These are phyloP conservation scores for Pseudomyrmex concolor DNA, from an alignment of 1,140 invertebrate genomes.

Conservation along the genomic window DNA sequence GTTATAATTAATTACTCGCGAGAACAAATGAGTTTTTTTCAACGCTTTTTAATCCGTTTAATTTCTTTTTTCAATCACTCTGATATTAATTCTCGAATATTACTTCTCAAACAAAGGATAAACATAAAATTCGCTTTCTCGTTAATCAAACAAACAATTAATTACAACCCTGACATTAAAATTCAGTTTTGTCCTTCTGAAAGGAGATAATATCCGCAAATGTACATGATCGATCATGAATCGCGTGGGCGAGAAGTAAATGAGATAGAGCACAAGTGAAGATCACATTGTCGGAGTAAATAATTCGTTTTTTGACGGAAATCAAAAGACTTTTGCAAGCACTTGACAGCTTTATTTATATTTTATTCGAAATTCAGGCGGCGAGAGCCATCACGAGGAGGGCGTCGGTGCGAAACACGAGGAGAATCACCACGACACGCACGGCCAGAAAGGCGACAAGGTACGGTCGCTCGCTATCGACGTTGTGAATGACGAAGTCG, in stretches of 20 bases:
- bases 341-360: slow-evolving; percentile 40
- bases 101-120: no score
- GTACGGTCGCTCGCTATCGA: slow-evolving; percentile 57
- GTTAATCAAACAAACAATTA: neutral
- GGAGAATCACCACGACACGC: slow-evolving; percentile 68
- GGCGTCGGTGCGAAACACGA: slow-evolving; percentile 75
- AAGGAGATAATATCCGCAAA: neutral
- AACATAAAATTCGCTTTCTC: neutral
- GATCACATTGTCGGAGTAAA: neutral
- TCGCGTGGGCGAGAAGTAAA: no score
- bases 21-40: no score
- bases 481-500: slow-evolving; percentile 26
- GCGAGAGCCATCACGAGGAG: slow-evolving; percentile 72
- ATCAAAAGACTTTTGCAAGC: neutral
- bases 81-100: no score
- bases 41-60: no score
- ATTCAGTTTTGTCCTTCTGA: neutral
- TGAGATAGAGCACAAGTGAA: neutral
- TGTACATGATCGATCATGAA: neutral
- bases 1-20: no score
- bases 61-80: no score
- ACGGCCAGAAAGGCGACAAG: slow-evolving; percentile 78
- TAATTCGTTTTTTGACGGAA: neutral
- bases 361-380: slow-evolving; percentile 69
- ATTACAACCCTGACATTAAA: neutral